phyloP scores from a whole-genome alignment of 2,797 vertebrate genomes.

The Alauda arvensis region DNA sequence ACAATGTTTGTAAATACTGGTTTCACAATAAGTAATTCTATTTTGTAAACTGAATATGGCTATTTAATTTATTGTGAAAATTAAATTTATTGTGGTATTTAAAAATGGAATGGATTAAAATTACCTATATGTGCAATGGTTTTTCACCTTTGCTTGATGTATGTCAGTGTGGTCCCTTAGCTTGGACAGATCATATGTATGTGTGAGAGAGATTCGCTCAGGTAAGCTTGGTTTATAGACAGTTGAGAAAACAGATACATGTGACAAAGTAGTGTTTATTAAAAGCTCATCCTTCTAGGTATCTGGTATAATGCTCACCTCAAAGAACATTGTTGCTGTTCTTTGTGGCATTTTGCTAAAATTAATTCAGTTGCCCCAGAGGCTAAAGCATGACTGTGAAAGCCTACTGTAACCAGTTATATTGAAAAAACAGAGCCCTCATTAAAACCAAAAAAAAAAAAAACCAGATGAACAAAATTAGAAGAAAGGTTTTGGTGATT shows the following conservation, averaged over 20 bases:
- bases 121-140: slow-evolving; percentile 69
- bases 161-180: background rate
- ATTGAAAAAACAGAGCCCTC: background rate
- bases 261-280: background rate
- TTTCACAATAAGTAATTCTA: slow-evolving; percentile 85
- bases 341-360: background rate
- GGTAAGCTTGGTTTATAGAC: background rate
- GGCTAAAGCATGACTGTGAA: background rate
- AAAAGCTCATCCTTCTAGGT: slow-evolving; percentile 2
- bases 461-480: background rate
- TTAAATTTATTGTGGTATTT: slow-evolving; percentile 83
- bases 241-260: background rate
- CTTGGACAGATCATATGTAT: background rate
- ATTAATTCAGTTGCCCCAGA: background rate
- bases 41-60: slow-evolving; percentile 84
- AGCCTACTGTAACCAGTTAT: background rate
- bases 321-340: background rate
- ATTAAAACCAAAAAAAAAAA: background rate
- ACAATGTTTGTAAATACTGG: slow-evolving; percentile 79
- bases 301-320: background rate
- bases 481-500: background rate
- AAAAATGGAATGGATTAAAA: slow-evolving; percentile 84
- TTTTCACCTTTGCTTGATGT: slow-evolving; percentile 30
- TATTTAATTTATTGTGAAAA: slow-evolving; percentile 85
- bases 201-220: background rate